Evolutionary conservation across 2,797 vertebrate genomes (phyloP).

Genomic region (Enteromius anoplus): DNA sequence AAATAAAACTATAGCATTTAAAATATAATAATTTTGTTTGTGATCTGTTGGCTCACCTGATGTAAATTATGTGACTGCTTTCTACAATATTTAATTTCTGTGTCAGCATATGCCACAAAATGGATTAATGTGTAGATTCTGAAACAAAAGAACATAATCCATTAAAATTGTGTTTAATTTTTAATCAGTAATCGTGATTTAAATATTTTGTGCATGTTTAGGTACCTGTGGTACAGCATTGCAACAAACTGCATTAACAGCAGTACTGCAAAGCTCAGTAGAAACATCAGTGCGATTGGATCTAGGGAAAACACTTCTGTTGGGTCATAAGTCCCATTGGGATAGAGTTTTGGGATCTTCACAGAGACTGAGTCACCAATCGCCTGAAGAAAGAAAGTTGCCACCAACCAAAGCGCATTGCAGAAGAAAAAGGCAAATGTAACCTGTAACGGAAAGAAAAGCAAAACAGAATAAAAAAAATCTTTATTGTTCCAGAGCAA

Average conservation of each 20-base stretch:
- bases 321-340: constrained; percentile 21
- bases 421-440: constrained; percentile 61
- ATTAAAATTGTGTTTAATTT: no score
- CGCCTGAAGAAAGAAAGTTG: constrained; percentile 62
- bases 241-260: constrained; percentile 59
- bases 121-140: constrained; percentile 62
- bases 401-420: constrained; percentile 64
- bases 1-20: no score
- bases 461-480: not conserved
- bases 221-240: constrained; percentile 64
- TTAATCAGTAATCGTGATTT: no score
- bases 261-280: constrained; percentile 58
- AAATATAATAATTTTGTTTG: not conserved
- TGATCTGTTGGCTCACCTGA: constrained; percentile 9
- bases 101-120: constrained; percentile 55
- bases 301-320: constrained; percentile 51
- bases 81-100: constrained; percentile 40
- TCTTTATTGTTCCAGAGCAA: not conserved
- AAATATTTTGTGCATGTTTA: not conserved
- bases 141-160: not conserved
- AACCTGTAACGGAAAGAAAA: constrained; percentile 49
- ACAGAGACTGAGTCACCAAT: constrained; percentile 50
- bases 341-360: constrained; percentile 53
- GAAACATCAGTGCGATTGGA: constrained; percentile 64
- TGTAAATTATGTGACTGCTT: constrained; percentile 8